These are phyloP conservation scores for Leptestheria dahalacensis DNA, from an alignment of 1,140 invertebrate species.

Conservation along the genomic window DNA sequence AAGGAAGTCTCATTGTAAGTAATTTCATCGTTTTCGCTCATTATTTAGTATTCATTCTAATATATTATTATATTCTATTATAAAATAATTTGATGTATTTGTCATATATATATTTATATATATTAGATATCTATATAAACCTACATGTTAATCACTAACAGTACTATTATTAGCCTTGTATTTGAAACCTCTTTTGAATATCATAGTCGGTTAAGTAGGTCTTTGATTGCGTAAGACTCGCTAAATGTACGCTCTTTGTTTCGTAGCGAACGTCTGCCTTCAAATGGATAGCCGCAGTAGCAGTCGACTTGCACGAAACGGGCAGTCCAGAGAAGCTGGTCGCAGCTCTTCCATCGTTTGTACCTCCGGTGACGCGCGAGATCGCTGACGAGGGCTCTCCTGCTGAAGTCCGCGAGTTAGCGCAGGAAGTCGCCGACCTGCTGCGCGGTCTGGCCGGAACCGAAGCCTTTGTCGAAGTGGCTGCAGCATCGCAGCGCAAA, in stretches of 20 bases:
- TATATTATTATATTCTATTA: too few relatives aligned
- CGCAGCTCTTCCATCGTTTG: conserved; percentile 36
- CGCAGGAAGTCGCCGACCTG: conserved; percentile 43
- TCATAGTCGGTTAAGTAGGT: too few relatives aligned
- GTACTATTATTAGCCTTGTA: too few relatives aligned
- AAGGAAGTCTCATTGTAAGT: conserved; percentile 33
- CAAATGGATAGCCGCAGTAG: conserved; percentile 52
- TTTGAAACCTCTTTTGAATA: too few relatives aligned
- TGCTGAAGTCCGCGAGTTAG: conserved; percentile 35
- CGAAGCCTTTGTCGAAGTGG: conserved; percentile 43
- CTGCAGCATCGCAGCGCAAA: conserved; percentile 39
- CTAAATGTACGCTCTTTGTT: conserved; percentile 11
- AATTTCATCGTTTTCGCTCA: too few relatives aligned
- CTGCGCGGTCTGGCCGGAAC: conserved; percentile 44
- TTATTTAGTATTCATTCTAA: too few relatives aligned
- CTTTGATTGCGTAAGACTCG: conserved; percentile 8
- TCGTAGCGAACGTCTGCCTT: conserved; percentile 48
- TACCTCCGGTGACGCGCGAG: conserved; percentile 52
- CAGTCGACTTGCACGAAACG: conserved; percentile 31
- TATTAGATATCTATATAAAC: too few relatives aligned
- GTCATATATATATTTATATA: too few relatives aligned
- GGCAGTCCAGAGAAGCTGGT: conserved; percentile 34
- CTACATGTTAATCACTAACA: too few relatives aligned
- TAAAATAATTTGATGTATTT: too few relatives aligned
- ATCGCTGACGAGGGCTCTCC: conserved; percentile 26